These are phyloP conservation scores for Anolis apletophallus DNA, from an alignment of 2,797 vertebrate genomes.

Conservation along the genomic window DNA sequence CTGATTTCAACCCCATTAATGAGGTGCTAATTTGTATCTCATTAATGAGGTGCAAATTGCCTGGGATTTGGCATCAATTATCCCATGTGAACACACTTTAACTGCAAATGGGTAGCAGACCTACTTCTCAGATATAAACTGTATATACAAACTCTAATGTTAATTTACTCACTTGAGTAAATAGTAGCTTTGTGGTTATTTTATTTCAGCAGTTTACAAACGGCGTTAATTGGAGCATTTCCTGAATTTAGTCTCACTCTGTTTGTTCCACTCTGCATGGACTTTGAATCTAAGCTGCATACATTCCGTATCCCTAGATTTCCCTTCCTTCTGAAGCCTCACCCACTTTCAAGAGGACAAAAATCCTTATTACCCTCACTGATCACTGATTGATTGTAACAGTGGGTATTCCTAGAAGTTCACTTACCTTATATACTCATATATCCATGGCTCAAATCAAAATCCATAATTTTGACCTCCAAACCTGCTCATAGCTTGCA, in stretches of 20 bases:
- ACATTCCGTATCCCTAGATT: background rate
- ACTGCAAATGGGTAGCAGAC: conserved; percentile 19
- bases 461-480: no score
- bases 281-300: no score
- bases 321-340: no score
- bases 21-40: conserved; percentile 46
- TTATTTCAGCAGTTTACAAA: background rate
- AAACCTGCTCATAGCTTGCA: no score
- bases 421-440: background rate
- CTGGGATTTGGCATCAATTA: conserved; percentile 44
- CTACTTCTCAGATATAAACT: conserved; percentile 12
- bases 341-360: background rate
- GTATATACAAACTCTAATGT: background rate
- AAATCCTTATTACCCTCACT: background rate
- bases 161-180: background rate
- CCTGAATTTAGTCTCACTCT: no score
- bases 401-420: background rate
- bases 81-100: conserved; percentile 18
- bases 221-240: background rate
- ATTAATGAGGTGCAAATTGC: conserved; percentile 47
- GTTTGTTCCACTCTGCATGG: no score
- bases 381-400: background rate
- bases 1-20: conserved; percentile 42
- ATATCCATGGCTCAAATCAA: no score
- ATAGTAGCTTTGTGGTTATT: background rate